phyloP scores from a whole-genome alignment of 2,113 vertebrate species.

The Varanus salvator region DNA sequence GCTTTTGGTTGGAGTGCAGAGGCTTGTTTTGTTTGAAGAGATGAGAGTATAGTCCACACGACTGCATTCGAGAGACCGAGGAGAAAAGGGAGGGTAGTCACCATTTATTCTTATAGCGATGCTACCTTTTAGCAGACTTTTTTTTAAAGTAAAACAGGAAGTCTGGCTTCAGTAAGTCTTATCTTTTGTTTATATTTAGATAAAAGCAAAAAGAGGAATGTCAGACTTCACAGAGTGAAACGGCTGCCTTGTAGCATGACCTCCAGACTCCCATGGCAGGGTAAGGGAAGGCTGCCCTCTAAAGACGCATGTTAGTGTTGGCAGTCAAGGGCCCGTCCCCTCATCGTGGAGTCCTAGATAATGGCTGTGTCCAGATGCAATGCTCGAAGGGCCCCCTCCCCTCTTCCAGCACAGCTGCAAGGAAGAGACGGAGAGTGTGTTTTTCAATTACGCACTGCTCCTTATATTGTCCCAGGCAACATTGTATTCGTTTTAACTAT shows the following conservation, averaged over 20 bases:
- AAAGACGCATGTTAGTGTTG: accelerated
- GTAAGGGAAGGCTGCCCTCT: accelerated
- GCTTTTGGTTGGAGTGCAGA: not conserved
- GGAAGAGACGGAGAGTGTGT: not conserved
- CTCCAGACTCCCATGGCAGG: constrained; percentile 35
- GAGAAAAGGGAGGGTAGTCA: not conserved
- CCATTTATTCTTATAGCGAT: not conserved
- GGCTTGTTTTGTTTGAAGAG: not conserved
- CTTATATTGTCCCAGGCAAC: not conserved
- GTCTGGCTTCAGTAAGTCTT: constrained; percentile 27
- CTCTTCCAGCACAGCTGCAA: not conserved
- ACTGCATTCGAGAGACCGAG: too few species aligned
- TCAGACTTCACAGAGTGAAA: constrained; percentile 11
- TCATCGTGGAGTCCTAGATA: not conserved
- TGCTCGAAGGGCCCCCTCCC: not conserved
- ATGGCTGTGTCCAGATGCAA: not conserved
- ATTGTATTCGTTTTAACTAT: not conserved
- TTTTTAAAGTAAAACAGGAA: constrained; percentile 14
- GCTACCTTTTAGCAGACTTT: not conserved
- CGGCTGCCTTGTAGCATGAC: constrained; percentile 45
- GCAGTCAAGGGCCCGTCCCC: not conserved
- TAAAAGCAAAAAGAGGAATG: constrained; percentile 26
- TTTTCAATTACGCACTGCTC: not conserved
- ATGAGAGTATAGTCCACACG: accelerated
- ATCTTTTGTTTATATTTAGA: constrained; percentile 43